Conservation (phyloP, 2,888 invertebrate species). For the Netelia inedita region DNA sequence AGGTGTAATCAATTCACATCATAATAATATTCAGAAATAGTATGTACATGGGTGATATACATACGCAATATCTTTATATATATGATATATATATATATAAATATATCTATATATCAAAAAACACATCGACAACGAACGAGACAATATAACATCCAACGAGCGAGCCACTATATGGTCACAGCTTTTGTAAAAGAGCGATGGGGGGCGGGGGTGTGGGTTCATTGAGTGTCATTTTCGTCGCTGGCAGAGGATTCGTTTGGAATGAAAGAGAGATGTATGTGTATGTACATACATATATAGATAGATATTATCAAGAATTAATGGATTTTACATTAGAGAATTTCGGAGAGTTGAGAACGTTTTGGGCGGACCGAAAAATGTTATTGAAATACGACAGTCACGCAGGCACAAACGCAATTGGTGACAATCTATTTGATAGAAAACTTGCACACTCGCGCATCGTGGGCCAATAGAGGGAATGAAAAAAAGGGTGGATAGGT, state of each 20-base stretch:
- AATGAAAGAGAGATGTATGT: constrained; percentile 19
- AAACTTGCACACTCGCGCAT: constrained; percentile 50
- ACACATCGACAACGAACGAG: constrained; percentile 85
- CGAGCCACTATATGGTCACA: constrained; percentile 85
- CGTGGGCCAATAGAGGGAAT: constrained; percentile 14
- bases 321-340: constrained; percentile 7
- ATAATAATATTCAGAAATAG: constrained; percentile 79
- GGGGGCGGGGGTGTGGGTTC: constrained; percentile 63
- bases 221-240: constrained; percentile 60
- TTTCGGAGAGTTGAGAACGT: constrained; percentile 36
- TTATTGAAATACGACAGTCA: constrained; percentile 45
- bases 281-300: neutral
- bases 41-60: constrained; percentile 83
- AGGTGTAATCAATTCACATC: constrained; percentile 81
- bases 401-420: constrained; percentile 29
- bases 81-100: constrained; percentile 66
- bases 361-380: constrained; percentile 20
- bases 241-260: constrained; percentile 58
- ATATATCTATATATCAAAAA: constrained; percentile 75
- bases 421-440: constrained; percentile 46
- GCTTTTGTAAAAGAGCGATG: constrained; percentile 82
- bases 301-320: constrained; percentile 4
- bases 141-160: constrained; percentile 85
- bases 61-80: constrained; percentile 68
- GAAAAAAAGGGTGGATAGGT: constrained; percentile 32